Evolutionary conservation across 2,797 vertebrate genomes (phyloP).

Genomic region (Pseudochirops cupreus): DNA sequence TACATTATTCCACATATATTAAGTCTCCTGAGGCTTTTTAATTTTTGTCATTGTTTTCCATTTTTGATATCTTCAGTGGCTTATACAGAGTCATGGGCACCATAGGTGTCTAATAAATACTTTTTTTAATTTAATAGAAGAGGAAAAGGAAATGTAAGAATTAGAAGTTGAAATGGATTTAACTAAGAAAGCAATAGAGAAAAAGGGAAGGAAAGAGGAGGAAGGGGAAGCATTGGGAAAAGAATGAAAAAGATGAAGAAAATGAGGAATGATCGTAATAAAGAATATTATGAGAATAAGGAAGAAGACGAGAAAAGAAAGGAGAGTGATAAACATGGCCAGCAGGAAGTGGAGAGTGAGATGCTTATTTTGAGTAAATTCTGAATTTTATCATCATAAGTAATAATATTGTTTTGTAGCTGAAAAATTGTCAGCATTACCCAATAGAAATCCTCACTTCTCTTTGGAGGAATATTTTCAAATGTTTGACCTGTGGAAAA

Average conservation of each 20-base stretch:
- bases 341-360: not conserved
- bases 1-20: not conserved
- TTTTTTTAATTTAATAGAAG: not conserved
- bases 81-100: not conserved
- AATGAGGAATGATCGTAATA: not conserved
- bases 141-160: not conserved
- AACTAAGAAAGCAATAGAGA: not conserved
- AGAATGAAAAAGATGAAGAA: not conserved
- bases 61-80: not conserved
- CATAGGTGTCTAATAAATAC: not conserved
- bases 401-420: not conserved
- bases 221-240: not conserved
- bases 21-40: not conserved
- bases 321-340: not conserved
- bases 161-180: not conserved
- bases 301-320: not conserved
- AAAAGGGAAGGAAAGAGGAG: not conserved
- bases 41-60: too few relatives aligned
- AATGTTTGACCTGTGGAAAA: constrained; percentile 59
- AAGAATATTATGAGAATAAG: not conserved
- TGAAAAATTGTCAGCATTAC: constrained; percentile 52
- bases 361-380: constrained; percentile 19
- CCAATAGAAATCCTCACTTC: constrained; percentile 39
- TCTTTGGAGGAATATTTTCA: constrained; percentile 65
- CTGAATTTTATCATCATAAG: constrained; percentile 47